Percentiles rank a stretch among this genome's conserved stretches.
Evolutionary conservation across 2,113 vertebrate genomes (phyloP).

Genomic region (Ictalurus furcatus): DNA sequence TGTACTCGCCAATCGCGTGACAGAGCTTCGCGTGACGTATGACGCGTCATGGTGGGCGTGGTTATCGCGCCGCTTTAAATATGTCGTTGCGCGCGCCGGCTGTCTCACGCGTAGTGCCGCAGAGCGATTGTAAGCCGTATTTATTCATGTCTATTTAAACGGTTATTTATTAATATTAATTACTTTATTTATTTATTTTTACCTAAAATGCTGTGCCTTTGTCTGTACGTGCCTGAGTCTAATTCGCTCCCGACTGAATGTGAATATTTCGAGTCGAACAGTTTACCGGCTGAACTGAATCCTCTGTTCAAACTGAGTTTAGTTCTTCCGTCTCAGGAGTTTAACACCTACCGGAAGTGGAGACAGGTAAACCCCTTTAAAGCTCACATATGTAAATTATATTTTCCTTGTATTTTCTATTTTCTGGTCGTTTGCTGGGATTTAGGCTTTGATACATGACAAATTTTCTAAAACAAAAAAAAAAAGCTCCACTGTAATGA

Average conservation of each 20-base stretch:
- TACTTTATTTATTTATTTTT: constrained; percentile 27
- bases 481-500: background rate
- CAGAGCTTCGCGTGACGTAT: background rate
- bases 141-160: constrained; percentile 8
- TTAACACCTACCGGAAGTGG: constrained; percentile 84
- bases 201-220: constrained; percentile 80
- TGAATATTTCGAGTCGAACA: constrained; percentile 84
- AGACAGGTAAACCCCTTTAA: constrained; percentile 70
- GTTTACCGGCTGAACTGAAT: constrained; percentile 78
- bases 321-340: constrained; percentile 82
- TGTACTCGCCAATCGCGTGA: constrained; percentile 37
- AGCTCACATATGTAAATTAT: background rate
- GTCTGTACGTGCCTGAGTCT: constrained; percentile 75
- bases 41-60: constrained; percentile 34
- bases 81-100: constrained; percentile 58
- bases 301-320: constrained; percentile 83
- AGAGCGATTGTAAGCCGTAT: background rate
- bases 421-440: background rate
- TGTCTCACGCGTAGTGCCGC: constrained; percentile 28
- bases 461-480: background rate
- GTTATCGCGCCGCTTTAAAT: background rate
- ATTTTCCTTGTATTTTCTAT: background rate
- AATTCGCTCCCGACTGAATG: constrained; percentile 76
- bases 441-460: background rate
- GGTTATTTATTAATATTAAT: constrained; percentile 20